Conservation (phyloP, 2,113 vertebrate genomes). For the Panthera leo region DNA sequence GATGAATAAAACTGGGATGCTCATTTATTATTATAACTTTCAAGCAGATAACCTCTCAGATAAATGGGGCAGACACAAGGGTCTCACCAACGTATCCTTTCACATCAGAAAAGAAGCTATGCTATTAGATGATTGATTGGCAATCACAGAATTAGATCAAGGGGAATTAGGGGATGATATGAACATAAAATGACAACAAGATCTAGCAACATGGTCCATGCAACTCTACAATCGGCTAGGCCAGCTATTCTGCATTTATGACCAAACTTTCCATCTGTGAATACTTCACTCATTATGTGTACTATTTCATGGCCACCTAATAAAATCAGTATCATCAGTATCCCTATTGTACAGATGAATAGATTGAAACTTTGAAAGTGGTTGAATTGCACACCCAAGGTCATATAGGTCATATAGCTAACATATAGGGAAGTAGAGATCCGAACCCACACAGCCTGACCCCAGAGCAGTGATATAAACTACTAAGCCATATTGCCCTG, state of each 20-base stretch:
- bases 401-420: background rate
- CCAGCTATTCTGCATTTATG: background rate
- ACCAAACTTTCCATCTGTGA: background rate
- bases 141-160: background rate
- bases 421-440: background rate
- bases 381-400: background rate
- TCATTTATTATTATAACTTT: slow-evolving; percentile 16
- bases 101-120: background rate
- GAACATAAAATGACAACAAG: background rate
- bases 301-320: background rate
- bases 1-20: background rate
- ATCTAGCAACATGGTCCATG: background rate
- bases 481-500: background rate
- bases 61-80: background rate
- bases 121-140: background rate
- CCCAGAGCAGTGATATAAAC: background rate
- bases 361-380: background rate
- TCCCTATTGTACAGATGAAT: background rate
- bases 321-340: background rate
- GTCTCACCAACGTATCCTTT: background rate
- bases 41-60: background rate
- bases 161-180: background rate
- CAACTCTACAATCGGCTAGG: too few relatives aligned
- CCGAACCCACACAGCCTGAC: background rate
- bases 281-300: too few relatives aligned